Evolutionary conservation across 2,113 vertebrate species (phyloP).

Genomic region (Triplophysa dalaica): DNA sequence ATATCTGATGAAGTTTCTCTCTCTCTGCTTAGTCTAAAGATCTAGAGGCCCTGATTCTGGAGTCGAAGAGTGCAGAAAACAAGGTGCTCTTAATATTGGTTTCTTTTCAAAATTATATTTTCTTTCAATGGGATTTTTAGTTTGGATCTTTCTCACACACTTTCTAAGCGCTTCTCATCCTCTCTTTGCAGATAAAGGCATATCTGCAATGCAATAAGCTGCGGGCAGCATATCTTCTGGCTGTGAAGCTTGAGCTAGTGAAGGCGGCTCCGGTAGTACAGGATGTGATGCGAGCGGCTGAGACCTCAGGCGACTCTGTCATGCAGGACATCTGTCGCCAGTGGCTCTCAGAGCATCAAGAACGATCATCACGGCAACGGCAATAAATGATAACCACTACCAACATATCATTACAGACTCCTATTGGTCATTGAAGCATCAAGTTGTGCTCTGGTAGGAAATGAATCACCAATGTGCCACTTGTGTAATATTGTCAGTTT

Average conservation of each 20-base stretch:
- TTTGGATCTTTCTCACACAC: too few relatives aligned
- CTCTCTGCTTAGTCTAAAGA: constrained; percentile 77
- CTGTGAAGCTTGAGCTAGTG: constrained; percentile 85
- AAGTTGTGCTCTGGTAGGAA: constrained; percentile 5
- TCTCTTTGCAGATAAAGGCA: constrained; percentile 82
- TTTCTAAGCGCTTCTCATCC: background rate
- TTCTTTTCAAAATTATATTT: background rate
- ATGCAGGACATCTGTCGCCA: constrained; percentile 91
- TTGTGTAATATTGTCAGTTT: background rate
- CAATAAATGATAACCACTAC: constrained; percentile 60
- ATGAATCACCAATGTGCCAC: constrained; percentile 58
- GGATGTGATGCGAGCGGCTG: constrained; percentile 81
- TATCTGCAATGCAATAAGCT: constrained; percentile 88
- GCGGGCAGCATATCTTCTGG: constrained; percentile 89
- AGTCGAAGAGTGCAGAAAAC: constrained; percentile 86
- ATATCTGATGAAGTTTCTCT: constrained; percentile 7
- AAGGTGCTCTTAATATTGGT: constrained; percentile 76
- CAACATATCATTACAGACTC: background rate
- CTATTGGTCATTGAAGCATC: background rate
- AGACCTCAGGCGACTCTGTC: constrained; percentile 78
- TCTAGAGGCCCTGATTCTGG: constrained; percentile 89
- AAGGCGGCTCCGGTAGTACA: constrained; percentile 83
- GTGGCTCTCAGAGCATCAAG: constrained; percentile 86
- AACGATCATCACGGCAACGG: constrained; percentile 61
- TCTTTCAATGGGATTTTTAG: too few relatives aligned